phyloP scores from a whole-genome alignment of 2,888 invertebrate species.

The Caenorhabditis drosophilae region DNA sequence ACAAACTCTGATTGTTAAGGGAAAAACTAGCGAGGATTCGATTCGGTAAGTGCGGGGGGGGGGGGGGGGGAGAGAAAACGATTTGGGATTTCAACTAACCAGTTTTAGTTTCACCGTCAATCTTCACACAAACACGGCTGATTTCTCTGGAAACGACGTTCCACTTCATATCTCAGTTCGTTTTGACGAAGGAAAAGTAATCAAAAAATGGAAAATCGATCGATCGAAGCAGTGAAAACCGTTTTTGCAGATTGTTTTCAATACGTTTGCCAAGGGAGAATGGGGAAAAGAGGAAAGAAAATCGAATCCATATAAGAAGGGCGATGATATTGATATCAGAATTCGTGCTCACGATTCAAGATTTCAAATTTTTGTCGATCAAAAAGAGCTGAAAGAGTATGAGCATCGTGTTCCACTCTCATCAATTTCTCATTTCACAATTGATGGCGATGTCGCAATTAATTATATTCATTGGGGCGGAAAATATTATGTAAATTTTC shows the following conservation, averaged over 20 bases:
- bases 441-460: constrained; percentile 66
- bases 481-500: constrained; percentile 64
- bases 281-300: constrained; percentile 69
- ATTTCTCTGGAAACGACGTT: constrained; percentile 68
- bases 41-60: constrained; percentile 40
- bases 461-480: constrained; percentile 68
- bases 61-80: neutral
- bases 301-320: constrained; percentile 67
- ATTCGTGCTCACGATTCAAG: constrained; percentile 67
- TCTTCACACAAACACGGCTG: constrained; percentile 62
- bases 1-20: constrained; percentile 67
- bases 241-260: constrained; percentile 57
- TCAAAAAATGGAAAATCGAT: neutral
- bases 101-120: constrained; percentile 63
- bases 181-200: constrained; percentile 59
- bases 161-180: constrained; percentile 65
- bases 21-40: constrained; percentile 63
- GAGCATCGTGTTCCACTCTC: constrained; percentile 67
- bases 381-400: constrained; percentile 68
- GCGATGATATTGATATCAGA: constrained; percentile 67
- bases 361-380: constrained; percentile 65
- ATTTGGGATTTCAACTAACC: neutral
- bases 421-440: constrained; percentile 66
- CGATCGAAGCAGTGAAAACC: neutral
- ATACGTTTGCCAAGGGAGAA: constrained; percentile 67